These are phyloP conservation scores for Molossus alvarezi DNA, from an alignment of 2,797 vertebrate species.

Conservation along the genomic window DNA sequence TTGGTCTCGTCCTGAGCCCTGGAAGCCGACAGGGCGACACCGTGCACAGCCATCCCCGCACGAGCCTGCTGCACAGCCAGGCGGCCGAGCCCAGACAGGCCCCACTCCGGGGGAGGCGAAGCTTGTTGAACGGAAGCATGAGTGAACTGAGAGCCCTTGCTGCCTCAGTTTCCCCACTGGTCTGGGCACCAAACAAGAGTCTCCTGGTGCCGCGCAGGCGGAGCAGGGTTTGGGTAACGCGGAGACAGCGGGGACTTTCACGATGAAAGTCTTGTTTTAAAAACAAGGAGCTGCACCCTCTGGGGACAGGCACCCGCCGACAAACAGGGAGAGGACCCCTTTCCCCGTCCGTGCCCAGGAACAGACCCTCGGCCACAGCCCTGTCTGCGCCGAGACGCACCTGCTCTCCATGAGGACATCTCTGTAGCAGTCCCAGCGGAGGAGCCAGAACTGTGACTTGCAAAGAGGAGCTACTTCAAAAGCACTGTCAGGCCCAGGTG, in stretches of 20 bases:
- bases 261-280: neutral
- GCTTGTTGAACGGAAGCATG: rapidly evolving
- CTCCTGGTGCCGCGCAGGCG: neutral
- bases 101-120: neutral
- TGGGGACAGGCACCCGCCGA: neutral
- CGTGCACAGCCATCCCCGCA: rapidly evolving
- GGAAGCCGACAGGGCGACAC: neutral
- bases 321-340: neutral
- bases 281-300: neutral
- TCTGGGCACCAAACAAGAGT: neutral
- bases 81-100: rapidly evolving
- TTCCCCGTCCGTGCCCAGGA: neutral
- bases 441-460: slow-evolving; percentile 91
- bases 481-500: slow-evolving; percentile 89
- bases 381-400: slow-evolving; percentile 58
- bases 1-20: neutral
- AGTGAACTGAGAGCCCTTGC: neutral
- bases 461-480: slow-evolving; percentile 91
- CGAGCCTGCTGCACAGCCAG: rapidly evolving
- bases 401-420: slow-evolving; percentile 88
- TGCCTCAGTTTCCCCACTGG: slow-evolving; percentile 63
- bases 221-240: rapidly evolving
- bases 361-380: slow-evolving; percentile 75
- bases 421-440: slow-evolving; percentile 89
- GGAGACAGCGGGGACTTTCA: rapidly evolving